Percentiles rank a stretch among this genome's conserved stretches.
Conservation (phyloP, 2,113 vertebrate species). For the Silurus meridionalis region DNA sequence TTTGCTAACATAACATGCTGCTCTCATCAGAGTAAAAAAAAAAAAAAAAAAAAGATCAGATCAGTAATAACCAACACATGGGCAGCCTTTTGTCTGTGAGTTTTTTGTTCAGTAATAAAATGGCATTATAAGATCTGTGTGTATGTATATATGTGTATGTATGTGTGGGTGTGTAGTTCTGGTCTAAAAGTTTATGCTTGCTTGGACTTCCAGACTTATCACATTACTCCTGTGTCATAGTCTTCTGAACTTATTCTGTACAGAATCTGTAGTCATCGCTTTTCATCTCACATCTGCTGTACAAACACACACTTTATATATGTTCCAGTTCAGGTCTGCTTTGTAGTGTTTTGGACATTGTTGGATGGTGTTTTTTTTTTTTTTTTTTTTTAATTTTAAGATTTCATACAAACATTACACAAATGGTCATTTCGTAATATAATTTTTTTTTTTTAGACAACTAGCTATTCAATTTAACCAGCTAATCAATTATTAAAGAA, state of each 20-base stretch:
- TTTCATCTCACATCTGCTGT: conserved; percentile 69
- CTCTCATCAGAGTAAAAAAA: conserved; percentile 72
- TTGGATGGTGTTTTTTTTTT: too few species aligned
- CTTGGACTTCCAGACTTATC: conserved; percentile 75
- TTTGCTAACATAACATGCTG: conserved; percentile 75
- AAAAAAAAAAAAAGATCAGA: conserved; percentile 63
- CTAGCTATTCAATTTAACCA: not conserved
- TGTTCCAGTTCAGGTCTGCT: not conserved
- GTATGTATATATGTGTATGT: conserved; percentile 45
- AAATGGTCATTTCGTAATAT: too few species aligned
- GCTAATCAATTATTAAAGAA: not conserved
- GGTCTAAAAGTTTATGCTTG: conserved; percentile 77
- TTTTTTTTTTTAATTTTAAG: too few species aligned
- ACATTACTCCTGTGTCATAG: conserved; percentile 68
- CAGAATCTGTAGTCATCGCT: conserved; percentile 42
- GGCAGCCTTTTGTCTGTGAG: conserved; percentile 73
- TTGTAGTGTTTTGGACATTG: not conserved
- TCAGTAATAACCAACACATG: conserved; percentile 79
- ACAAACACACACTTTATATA: conserved; percentile 51
- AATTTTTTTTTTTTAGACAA: too few species aligned
- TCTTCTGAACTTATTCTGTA: conserved; percentile 55
- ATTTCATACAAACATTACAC: too few species aligned
- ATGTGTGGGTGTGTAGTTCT: conserved; percentile 45
- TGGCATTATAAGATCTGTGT: conserved; percentile 70
- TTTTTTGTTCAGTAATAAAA: conserved; percentile 71